Evolutionary conservation across 1,140 invertebrate species (phyloP), one percentile per base, ranked within the genome.

Genomic region (Pristionchus pacificus): DNA sequence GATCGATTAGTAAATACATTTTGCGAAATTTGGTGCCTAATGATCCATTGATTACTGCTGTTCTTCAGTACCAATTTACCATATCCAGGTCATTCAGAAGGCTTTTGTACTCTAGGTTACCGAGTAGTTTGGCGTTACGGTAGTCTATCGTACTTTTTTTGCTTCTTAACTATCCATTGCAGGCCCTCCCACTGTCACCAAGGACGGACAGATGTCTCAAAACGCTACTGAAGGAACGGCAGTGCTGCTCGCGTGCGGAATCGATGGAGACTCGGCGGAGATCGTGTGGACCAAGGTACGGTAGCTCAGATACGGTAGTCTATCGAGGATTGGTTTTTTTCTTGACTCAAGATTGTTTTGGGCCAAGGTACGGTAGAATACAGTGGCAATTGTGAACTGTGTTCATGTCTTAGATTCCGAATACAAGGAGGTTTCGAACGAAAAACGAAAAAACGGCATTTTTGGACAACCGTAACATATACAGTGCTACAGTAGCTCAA

Each of bases 181-280:
- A 77, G 76, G 38, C 24, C 64, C 78, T 57, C 78, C 78, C 14
- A 63, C 60, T 6, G 63, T 79, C n/a, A 77, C 32, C 28, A 71
- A 65, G 62, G 60, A 78, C 2, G 78, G 78, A 24, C 27, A 70
- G 2, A 61, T 67, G n/a, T 68, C 57, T 14, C 27, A 80, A 2
- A 82, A 82, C 33, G 71, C 70, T 13, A 77, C 78, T 19, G 76
- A 82, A 68, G 77, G 80, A 38, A 69, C 79, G 28, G 61, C 79
- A 24, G 63, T 75, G 14, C 62, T 67, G 14, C 65, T 81, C 10
- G 60, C 55, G 25, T 81, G 80, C 65, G 74, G 68, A n/a, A 65
- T 82, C 58, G 24, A 79, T 15, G 69, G 64, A 27, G 71, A 79
- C 14, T 58, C 76, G 19, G 32, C 70, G n/a, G 57, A 78, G 30